These are phyloP conservation scores for Campylomormyrus numenius DNA, from an alignment of 2,113 vertebrate species.

Conservation along the genomic window DNA sequence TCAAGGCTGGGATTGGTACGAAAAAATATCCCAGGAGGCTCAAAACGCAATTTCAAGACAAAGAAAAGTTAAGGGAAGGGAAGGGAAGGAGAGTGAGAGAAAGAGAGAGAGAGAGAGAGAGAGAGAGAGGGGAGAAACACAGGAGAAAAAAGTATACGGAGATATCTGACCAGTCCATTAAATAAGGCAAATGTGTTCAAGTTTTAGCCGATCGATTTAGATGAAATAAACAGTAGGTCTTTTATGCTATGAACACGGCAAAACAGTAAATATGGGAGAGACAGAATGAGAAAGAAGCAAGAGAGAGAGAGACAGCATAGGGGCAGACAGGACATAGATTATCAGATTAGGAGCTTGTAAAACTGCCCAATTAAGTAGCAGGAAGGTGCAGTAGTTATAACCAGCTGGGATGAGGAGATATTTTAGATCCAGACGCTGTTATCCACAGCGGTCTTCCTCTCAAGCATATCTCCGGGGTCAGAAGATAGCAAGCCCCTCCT, in stretches of 20 bases:
- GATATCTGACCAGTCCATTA: background rate
- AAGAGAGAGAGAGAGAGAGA: background rate
- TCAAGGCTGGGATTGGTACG: background rate
- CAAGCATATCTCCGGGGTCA: background rate
- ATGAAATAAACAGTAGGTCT: background rate
- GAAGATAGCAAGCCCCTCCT: background rate
- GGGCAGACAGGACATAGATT: slow-evolving; percentile 20
- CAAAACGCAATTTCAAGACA: no score
- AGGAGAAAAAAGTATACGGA: background rate
- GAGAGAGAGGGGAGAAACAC: background rate
- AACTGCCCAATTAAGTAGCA: slow-evolving; percentile 15
- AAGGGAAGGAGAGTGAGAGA: background rate
- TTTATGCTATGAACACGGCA: background rate
- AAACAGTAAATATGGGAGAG: background rate
- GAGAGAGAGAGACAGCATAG: background rate
- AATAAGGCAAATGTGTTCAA: background rate
- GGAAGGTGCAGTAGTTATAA: background rate
- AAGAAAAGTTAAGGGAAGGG: no score
- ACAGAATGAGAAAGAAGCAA: background rate
- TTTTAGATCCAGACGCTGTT: background rate
- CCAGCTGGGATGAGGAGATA: background rate
- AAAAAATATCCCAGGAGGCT: background rate
- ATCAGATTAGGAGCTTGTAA: slow-evolving; percentile 24
- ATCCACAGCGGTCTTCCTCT: slow-evolving; percentile 1
- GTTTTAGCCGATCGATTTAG: background rate